Evolutionary conservation across 2,113 vertebrate genomes (phyloP), one percentile per base, ranked within the genome.

Genomic region (Raja brachyura): DNA sequence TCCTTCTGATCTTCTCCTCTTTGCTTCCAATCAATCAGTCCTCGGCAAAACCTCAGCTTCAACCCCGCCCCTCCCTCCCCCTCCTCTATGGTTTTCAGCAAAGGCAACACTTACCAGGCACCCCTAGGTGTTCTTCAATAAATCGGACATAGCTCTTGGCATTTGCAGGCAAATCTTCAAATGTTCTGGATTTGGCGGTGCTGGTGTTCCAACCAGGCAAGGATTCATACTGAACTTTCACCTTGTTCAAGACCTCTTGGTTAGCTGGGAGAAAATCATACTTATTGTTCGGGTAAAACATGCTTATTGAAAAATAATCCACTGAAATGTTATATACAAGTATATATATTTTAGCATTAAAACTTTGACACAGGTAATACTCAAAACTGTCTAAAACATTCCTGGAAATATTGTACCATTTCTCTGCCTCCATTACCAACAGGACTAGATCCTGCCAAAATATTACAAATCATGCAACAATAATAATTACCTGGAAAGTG

Each of bases 241-340:
- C 97, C 94, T 97, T 97, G 94, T 98, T 98, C 95, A 99, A 95
- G 95, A 99, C 97, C 96, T 99, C 99, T 54, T 99, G 98, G 96
- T 98, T 99, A 95, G 99, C 99, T 99, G 95, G 93, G 95, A 95
- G 22, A 94, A 77, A 79, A 61, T 56, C 31, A 81, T 11, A 66
- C 6, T 16, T 7, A 54, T 59, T 31, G 16, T 77, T 63, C 74
- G 28, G 20, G 14, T 28, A 13, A 7, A 88, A 63, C 11, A 0
- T 4, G 14, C 83, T 63, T 86, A 56, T 39, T 11, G 0, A 33
- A 31, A 31, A 31, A 88, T 0, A 22, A 73, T 73, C 22, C 70
- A 73, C 5, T 73, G 9, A 73, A 73, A 73, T 73, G 70, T 73
- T 73, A 20, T 18, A 22, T 73, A 20, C 18, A 73, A 31, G 59